Conservation (phyloP, 2,888 invertebrate species). For the Steromphala cineraria region DNA sequence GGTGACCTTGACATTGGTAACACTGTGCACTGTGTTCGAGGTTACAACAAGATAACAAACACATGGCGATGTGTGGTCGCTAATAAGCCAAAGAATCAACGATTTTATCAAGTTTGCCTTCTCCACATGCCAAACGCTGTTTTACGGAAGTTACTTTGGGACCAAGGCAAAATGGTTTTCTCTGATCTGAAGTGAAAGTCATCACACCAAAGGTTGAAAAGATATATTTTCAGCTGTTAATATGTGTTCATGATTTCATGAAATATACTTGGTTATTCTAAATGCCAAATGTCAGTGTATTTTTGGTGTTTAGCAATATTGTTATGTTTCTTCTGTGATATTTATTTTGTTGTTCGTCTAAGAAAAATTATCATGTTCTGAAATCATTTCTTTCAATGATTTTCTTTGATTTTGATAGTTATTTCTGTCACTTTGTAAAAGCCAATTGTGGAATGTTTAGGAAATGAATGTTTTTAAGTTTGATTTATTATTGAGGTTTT, state of each 20-base stretch:
- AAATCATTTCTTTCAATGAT: background rate
- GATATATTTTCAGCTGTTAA: background rate
- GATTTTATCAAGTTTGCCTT: constrained; percentile 48
- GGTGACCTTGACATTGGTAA: constrained; percentile 60
- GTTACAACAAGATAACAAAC: constrained; percentile 51
- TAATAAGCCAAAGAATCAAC: constrained; percentile 52
- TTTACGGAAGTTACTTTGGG: constrained; percentile 39
- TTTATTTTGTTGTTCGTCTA: background rate
- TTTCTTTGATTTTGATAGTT: too few species aligned
- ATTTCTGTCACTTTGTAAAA: too few species aligned
- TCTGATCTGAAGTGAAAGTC: constrained; percentile 15
- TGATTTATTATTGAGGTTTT: too few species aligned
- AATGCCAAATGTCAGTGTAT: background rate
- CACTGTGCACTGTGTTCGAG: constrained; percentile 51
- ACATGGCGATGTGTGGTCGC: constrained; percentile 57
- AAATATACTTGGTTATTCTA: background rate
- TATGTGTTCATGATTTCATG: background rate
- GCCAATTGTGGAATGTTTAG: too few species aligned
- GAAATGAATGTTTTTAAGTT: too few species aligned
- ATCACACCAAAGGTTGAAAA: background rate
- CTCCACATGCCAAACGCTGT: constrained; percentile 52
- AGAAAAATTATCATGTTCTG: background rate
- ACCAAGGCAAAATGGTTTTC: constrained; percentile 38
- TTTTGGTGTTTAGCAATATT: background rate
- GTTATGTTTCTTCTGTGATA: too few species aligned